phyloP scores from a whole-genome alignment of 2,113 vertebrate genomes.

The Irena cyanogastra region DNA sequence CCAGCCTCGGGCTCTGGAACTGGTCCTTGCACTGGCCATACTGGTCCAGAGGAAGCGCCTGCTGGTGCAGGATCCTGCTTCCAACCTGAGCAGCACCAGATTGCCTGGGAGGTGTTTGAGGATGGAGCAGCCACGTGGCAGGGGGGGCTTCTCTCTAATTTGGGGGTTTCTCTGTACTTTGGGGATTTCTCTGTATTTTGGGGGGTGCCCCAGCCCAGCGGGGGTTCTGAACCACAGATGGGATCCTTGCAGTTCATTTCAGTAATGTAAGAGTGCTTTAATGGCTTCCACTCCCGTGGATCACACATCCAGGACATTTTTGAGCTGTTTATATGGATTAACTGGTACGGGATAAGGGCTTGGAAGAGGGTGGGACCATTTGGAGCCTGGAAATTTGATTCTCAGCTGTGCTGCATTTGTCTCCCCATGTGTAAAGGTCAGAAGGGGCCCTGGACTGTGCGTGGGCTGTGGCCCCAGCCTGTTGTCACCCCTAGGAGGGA shows the following conservation, averaged over 20 bases:
- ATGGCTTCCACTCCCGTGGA: background rate
- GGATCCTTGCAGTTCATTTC: background rate
- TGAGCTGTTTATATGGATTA: background rate
- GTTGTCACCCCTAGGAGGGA: background rate
- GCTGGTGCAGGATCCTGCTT: background rate
- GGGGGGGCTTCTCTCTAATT: background rate
- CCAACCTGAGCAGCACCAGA: background rate
- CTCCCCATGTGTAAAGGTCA: background rate
- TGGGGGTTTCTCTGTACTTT: background rate
- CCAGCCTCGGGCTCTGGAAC: background rate
- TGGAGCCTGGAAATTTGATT: background rate
- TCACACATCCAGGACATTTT: background rate
- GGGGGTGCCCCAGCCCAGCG: background rate
- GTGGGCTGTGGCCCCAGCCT: background rate
- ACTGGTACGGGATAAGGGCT: background rate
- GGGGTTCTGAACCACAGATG: background rate
- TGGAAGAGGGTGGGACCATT: background rate
- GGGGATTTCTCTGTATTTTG: background rate
- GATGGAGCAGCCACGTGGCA: background rate
- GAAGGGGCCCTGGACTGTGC: too few species aligned
- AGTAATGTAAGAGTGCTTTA: background rate
- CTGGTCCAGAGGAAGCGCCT: background rate
- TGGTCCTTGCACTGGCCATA: background rate
- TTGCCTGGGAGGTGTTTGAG: background rate
- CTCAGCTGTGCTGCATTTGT: background rate